Percentiles rank a stretch among this genome's conserved stretches.
phyloP scores from a whole-genome alignment of 2,888 invertebrate genomes.

The Xestia rhomboidea region DNA sequence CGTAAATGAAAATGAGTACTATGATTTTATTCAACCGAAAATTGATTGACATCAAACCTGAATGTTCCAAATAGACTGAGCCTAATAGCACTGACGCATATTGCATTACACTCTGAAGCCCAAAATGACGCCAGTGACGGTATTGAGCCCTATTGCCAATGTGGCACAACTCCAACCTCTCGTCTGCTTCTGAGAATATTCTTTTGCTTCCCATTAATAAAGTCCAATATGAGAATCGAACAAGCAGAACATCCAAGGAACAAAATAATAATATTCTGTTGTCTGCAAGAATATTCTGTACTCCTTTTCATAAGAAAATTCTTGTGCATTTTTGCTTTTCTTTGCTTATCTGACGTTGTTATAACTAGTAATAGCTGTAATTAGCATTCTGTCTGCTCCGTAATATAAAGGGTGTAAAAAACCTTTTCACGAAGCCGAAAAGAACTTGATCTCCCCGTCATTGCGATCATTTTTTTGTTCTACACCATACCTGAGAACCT shows the following conservation, averaged over 20 bases:
- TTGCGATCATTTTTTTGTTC: too few relatives aligned
- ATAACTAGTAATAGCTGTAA: slow-evolving; percentile 14
- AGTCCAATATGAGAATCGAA: background rate
- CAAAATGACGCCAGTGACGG: background rate
- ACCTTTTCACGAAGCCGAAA: too few relatives aligned
- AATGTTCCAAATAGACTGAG: background rate
- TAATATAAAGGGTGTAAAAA: too few relatives aligned
- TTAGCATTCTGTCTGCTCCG: slow-evolving; percentile 3
- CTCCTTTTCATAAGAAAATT: slow-evolving; percentile 1
- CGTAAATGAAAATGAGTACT: background rate
- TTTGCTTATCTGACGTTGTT: slow-evolving; percentile 34
- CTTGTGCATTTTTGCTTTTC: slow-evolving; percentile 24
- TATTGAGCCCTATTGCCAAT: background rate
- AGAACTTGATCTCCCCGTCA: too few relatives aligned
- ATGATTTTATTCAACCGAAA: background rate
- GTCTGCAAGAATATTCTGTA: slow-evolving; percentile 1
- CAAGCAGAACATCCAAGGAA: background rate
- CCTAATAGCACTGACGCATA: too few relatives aligned
- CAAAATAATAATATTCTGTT: background rate
- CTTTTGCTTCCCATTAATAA: slow-evolving; percentile 5
- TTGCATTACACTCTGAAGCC: slow-evolving; percentile 15
- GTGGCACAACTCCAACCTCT: background rate
- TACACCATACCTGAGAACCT: too few relatives aligned
- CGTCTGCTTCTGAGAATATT: background rate
- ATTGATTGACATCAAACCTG: too few relatives aligned